phyloP scores from a whole-genome alignment of 2,113 vertebrate species.

The Cercopithecus mona region DNA sequence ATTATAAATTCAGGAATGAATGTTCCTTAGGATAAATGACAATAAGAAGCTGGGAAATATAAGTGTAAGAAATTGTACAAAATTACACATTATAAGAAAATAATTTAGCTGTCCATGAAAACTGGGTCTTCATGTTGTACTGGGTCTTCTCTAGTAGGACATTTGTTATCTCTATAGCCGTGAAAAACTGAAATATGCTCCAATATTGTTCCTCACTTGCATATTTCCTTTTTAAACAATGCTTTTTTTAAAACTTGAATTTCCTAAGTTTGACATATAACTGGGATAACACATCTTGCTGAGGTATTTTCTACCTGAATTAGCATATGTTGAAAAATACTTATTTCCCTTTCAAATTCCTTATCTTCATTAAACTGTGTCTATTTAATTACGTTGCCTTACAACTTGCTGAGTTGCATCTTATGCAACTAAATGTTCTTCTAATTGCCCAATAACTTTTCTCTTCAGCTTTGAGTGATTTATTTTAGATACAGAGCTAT shows the following conservation, averaged over 20 bases:
- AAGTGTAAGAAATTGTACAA: not conserved
- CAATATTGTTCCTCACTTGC: not conserved
- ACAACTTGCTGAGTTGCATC: slow-evolving; percentile 7
- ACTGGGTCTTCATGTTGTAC: not conserved
- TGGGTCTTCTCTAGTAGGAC: not conserved
- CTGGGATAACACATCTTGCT: slow-evolving; percentile 40
- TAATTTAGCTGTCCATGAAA: not conserved
- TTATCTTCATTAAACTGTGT: slow-evolving; percentile 38
- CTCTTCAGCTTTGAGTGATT: not conserved
- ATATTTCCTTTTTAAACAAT: not conserved
- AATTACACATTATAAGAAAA: not conserved
- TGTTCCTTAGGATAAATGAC: not conserved
- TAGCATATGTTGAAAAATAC: slow-evolving; percentile 40
- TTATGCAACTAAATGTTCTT: slow-evolving; percentile 35
- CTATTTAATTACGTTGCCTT: slow-evolving; percentile 24
- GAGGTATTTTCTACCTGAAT: slow-evolving; percentile 50
- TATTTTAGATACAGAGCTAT: not conserved
- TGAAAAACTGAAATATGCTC: not conserved
- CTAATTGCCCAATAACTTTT: not conserved
- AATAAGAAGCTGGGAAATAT: not conserved
- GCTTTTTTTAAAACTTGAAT: not conserved
- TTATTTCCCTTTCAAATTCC: slow-evolving; percentile 49
- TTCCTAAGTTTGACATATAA: slow-evolving; percentile 3
- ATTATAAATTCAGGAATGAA: not conserved
- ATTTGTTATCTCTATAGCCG: not conserved